These are phyloP conservation scores for rabbit (Oryctolagus cuniculus) DNA, from an alignment of 2,113 vertebrate species.

Conservation along the genomic window DNA sequence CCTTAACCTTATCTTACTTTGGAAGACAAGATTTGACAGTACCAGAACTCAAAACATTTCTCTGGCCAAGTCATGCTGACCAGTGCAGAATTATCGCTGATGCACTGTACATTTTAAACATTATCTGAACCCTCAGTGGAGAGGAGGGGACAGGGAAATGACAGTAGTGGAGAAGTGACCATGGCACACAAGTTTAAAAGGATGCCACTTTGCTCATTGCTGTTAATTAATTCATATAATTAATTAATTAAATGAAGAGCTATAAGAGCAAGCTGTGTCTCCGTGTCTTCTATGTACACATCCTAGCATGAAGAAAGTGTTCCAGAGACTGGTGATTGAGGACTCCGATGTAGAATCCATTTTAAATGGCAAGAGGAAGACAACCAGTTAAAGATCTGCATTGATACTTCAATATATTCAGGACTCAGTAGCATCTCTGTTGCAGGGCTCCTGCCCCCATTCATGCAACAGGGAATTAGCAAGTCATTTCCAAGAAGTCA, in stretches of 20 bases:
- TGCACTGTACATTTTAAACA: conserved; percentile 30
- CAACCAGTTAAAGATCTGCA: not conserved
- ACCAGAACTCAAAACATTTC: not conserved
- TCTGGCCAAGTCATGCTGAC: conserved; percentile 30
- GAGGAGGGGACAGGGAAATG: too few species aligned
- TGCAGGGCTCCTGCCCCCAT: not conserved
- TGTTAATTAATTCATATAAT: not conserved
- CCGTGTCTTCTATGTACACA: not conserved
- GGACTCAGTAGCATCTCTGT: not conserved
- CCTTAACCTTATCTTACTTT: not conserved
- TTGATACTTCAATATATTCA: not conserved
- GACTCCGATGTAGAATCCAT: not conserved
- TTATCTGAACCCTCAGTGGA: not conserved
- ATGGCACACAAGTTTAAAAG: not conserved
- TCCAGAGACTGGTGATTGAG: not conserved
- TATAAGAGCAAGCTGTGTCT: not conserved
- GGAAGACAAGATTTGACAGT: not conserved
- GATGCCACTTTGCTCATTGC: not conserved
- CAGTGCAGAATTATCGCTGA: not conserved
- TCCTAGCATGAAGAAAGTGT: not conserved
- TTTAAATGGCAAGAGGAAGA: not conserved
- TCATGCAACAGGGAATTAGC: not conserved
- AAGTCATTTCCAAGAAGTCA: not conserved
- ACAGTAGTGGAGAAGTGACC: not conserved
- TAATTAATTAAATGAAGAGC: not conserved